Base-by-base conservation (phyloP, 2,797 vertebrate genomes). In the Myoxocephalus aenaeus region DNA sequence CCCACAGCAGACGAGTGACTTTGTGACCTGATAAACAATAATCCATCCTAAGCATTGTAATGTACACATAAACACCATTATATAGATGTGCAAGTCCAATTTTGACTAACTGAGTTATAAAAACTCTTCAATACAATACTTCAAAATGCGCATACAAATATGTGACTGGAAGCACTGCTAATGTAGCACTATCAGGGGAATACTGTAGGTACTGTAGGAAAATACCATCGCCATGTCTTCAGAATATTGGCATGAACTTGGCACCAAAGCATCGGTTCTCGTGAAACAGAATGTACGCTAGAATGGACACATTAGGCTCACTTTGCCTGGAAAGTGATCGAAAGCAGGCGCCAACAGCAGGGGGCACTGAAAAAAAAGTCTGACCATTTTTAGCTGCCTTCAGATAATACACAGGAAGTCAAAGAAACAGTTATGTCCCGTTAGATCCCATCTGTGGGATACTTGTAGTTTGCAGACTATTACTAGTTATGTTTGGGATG, bases 401-500 rank as follows among this genome's bases (percentile, higher is more conserved):
- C 48, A 46, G 44, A 18, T 5, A 50, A n/a, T n/a, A n/a, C n/a
- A n/a, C n/a, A n/a, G n/a, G n/a, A n/a, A n/a, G n/a, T n/a, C n/a
- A n/a, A n/a, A n/a, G n/a, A n/a, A n/a, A 50, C 48, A 22, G n/a
- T 53, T 13, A 11, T n/a, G n/a, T 53, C 50, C n/a, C 12, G 50
- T 53, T 53, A 25, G 12, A 53, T 53, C 50, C n/a, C 3, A 53
- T 22, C 50, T 53, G n/a, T 22, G 11, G 10, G 20, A 7, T 20
- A 20, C 17, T 18, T 8, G 46, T n/a, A 51, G n/a, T 12, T n/a
- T 11, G 50, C 2, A 22, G 50, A 53, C n/a, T 10, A 44, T 44
- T 15, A 44, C 42, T 44, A 13, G 15, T 44, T 44, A 15, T 15
- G 64, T 77, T 73, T 64, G 59, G 56, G 61, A 78, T 42, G 40